These are phyloP conservation scores for Coenobita brevimanus DNA, from an alignment of 1,140 invertebrate species.

Conservation along the genomic window DNA sequence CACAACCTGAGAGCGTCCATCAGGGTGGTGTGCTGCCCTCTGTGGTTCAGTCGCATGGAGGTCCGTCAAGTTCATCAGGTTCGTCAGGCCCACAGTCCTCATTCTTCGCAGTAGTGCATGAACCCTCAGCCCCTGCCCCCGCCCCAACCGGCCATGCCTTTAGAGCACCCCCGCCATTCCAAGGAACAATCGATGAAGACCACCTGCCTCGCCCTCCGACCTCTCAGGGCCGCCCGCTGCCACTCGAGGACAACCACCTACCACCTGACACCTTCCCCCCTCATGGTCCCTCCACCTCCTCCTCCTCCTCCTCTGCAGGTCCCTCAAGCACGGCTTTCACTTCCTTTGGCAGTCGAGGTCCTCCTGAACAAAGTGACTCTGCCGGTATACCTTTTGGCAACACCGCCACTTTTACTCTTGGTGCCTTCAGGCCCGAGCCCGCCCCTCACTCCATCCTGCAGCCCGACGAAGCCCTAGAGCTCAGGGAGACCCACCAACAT, in stretches of 20 bases:
- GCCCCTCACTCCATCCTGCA: slow-evolving; percentile 1
- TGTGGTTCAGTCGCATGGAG: not conserved
- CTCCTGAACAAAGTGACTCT: not conserved
- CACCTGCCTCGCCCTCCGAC: not conserved
- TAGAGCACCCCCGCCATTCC: slow-evolving; percentile 34
- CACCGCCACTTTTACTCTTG: slow-evolving; percentile 23
- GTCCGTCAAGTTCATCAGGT: not conserved
- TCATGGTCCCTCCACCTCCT: not conserved
- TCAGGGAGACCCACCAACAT: not conserved
- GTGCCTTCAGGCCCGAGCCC: not conserved
- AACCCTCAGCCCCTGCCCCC: not conserved
- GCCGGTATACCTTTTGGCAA: slow-evolving; percentile 47
- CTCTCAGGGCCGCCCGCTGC: not conserved
- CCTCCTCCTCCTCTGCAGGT: not conserved
- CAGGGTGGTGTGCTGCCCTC: no score
- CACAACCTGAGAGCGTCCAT: not conserved
- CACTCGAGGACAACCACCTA: slow-evolving; percentile 10
- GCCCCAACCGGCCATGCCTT: slow-evolving; percentile 31
- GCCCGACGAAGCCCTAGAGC: not conserved
- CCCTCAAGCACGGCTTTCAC: slow-evolving; percentile 14
- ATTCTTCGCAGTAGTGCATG: slow-evolving; percentile 53
- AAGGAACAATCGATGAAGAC: slow-evolving; percentile 47
- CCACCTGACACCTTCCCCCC: slow-evolving; percentile 20
- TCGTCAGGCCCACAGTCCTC: slow-evolving; percentile 13
- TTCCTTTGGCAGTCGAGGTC: slow-evolving; percentile 1